Percentiles rank a stretch among this genome's conserved stretches.
Evolutionary conservation across 1,140 invertebrate genomes (phyloP).

Genomic region (Caenorhabditis remanei): DNA sequence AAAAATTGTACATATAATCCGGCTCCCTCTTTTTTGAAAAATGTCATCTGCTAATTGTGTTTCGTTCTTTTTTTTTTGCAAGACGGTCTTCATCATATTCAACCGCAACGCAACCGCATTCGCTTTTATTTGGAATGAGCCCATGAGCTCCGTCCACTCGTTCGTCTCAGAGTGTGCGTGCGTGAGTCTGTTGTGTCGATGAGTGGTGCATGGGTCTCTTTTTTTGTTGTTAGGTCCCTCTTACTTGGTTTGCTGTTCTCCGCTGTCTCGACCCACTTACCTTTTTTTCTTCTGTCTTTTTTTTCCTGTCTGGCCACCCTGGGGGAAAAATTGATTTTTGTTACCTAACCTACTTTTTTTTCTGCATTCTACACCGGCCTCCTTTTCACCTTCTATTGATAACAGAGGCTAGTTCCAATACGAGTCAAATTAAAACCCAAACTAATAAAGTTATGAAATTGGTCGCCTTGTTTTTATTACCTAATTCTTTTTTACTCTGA

Average conservation of each 20-base stretch:
- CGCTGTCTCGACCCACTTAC: background rate
- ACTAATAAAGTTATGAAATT: no score
- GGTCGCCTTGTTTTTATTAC: background rate
- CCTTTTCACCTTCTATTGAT: no score
- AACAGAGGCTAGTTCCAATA: no score
- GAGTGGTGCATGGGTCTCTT: slow-evolving; percentile 29
- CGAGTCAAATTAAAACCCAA: no score
- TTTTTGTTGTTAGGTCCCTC: slow-evolving; percentile 44
- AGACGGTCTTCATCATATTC: background rate
- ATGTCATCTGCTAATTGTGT: no score
- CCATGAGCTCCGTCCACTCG: slow-evolving; percentile 18
- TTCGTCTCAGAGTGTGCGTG: slow-evolving; percentile 9
- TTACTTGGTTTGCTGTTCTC: slow-evolving; percentile 34
- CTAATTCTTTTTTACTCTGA: background rate
- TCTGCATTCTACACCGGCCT: no score
- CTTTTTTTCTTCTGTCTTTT: background rate
- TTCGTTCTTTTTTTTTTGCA: background rate
- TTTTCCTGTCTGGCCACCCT: background rate
- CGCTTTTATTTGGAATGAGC: slow-evolving; percentile 28
- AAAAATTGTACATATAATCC: no score
- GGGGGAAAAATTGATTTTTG: background rate
- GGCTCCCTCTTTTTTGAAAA: no score
- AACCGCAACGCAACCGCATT: slow-evolving; percentile 7
- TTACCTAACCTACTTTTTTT: background rate
- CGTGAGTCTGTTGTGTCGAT: slow-evolving; percentile 21